phyloP scores from a whole-genome alignment of 2,888 invertebrate species.

The Rhopalosiphum nymphaeae region DNA sequence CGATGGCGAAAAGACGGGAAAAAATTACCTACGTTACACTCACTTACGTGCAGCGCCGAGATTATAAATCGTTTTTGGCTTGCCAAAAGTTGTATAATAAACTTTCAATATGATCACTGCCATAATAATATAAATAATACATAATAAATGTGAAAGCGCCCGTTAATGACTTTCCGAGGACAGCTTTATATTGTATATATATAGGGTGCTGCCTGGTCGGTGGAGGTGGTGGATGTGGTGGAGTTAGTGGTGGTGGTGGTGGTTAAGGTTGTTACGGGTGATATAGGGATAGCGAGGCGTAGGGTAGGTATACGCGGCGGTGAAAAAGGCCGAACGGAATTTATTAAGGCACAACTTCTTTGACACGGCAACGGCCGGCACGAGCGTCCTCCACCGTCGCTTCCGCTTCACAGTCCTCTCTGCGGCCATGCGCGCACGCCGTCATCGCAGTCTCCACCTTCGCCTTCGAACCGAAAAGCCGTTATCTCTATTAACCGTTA shows the following conservation, averaged over 20 bases:
- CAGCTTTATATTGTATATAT: background rate
- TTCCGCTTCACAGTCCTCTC: background rate
- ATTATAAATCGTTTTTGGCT: conserved; percentile 52
- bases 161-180: conserved; percentile 53
- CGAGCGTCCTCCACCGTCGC: background rate
- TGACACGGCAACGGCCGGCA: background rate
- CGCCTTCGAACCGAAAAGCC: background rate
- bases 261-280: background rate
- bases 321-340: background rate
- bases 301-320: background rate
- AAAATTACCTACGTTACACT: conserved; percentile 18
- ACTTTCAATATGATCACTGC: conserved; percentile 44
- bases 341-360: conserved; percentile 14
- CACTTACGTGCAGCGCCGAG: background rate
- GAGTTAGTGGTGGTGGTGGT: background rate
- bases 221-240: background rate
- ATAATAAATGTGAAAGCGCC: conserved; percentile 34
- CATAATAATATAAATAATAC: conserved; percentile 31
- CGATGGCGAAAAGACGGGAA: background rate
- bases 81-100: conserved; percentile 34
- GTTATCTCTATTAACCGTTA: conserved; percentile 32
- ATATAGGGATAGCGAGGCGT: background rate
- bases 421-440: background rate
- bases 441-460: background rate
- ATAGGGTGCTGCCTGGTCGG: background rate